Evolutionary conservation across 2,888 invertebrate genomes (phyloP).

Genomic region (Altica lythri): DNA sequence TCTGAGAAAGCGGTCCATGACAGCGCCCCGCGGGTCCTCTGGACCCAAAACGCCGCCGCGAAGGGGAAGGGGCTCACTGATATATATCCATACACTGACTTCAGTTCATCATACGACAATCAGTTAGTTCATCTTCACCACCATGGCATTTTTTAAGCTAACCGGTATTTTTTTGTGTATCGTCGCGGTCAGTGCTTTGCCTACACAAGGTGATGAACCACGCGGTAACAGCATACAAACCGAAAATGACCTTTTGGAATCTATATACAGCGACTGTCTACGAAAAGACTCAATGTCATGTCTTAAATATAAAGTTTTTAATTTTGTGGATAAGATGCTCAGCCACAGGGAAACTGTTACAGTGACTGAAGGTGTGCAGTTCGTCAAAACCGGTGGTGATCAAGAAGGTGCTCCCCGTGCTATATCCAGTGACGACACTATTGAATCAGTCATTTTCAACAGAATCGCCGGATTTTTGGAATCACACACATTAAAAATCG

Average conservation of each 20-base stretch:
- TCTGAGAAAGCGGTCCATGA: constrained; percentile 59
- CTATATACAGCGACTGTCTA: constrained; percentile 77
- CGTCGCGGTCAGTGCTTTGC: constrained; percentile 67
- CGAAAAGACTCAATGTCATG: constrained; percentile 84
- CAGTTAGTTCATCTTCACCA: constrained; percentile 43
- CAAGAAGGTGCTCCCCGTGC: constrained; percentile 80
- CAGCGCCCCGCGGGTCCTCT: constrained; percentile 56
- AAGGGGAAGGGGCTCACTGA: constrained; percentile 54
- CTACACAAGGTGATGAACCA: constrained; percentile 62
- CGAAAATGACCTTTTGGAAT: constrained; percentile 79
- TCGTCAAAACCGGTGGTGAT: constrained; percentile 70
- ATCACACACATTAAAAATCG: constrained; percentile 81
- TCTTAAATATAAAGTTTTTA: constrained; percentile 85
- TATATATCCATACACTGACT: constrained; percentile 55
- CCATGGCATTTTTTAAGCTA: constrained; percentile 59
- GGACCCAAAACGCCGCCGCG: constrained; percentile 56
- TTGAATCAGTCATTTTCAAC: constrained; percentile 68
- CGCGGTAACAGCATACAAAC: constrained; percentile 65
- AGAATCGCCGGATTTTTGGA: constrained; percentile 78
- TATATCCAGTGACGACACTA: constrained; percentile 66
- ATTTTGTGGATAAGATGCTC: constrained; percentile 83
- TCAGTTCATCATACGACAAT: constrained; percentile 53
- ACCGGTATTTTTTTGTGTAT: constrained; percentile 61
- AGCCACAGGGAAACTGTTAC: constrained; percentile 80
- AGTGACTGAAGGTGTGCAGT: constrained; percentile 81